Base-by-base conservation (phyloP, 1,140 invertebrate species). In the Dendrolimus punctatus region DNA sequence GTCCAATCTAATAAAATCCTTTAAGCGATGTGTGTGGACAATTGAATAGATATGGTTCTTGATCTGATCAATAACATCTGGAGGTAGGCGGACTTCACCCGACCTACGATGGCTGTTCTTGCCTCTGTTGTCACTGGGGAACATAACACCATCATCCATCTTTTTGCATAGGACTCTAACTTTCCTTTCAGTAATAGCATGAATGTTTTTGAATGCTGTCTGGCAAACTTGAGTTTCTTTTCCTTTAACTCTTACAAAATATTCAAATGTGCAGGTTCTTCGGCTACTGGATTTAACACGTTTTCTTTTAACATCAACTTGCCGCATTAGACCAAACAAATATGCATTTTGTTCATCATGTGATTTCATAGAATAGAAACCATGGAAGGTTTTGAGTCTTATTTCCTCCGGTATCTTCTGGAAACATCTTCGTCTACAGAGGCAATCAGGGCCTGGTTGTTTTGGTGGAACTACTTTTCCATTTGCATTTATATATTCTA, bases 281-380 rank as follows among this genome's bases (percentile, higher is more conserved):
- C 88, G 61, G 46, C 86, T 88, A 52, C 87, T 89, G 38, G 78
- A 75, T 64, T 88, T 87, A 8, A 88, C 87, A 72, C 88, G 80
- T 73, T 89, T 88, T 64, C 88, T 77, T 66, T 88, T 88, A 4
- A 90, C 88, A 63, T 89, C 88, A 23, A 89, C 83, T 66, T 89
- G 88, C 55, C 88, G 73, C 81, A 90, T 90, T 5, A 90, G 73
- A n/a, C 89, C 89, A 80, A 89, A 90, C 47, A 90, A 78, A 63
- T 90, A 90, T 37, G 89, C 87, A 80, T 90, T 89, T 71, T 90
- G 89, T 73, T 90, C 89, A 77, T 90, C 89, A 68, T 90, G 87
- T 9, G 79, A 88, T 72, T 89, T 89, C 75, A 90, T 84, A 7
- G 87, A 87, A 67, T 90, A 90, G 62, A 87, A 90, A 8, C 88